Percentiles rank a stretch among this genome's conserved stretches.
Evolutionary conservation across 2,113 vertebrate species (phyloP).

Genomic region (Scatophagus argus): DNA sequence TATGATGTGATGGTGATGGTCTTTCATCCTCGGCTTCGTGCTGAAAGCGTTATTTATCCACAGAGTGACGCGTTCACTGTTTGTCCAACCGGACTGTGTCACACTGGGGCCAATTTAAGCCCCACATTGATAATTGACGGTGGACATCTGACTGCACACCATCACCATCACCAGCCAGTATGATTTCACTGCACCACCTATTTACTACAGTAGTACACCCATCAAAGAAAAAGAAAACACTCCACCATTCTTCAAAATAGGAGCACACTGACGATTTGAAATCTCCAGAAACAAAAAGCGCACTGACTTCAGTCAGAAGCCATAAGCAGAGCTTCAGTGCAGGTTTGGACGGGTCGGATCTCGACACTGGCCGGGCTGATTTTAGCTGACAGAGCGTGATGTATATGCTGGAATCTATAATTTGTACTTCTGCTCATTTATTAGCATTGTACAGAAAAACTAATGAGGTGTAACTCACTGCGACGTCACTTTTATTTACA

Average conservation of each 20-base stretch:
- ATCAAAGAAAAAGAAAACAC: neutral
- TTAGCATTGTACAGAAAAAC: conserved; percentile 87
- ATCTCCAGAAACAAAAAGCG: neutral
- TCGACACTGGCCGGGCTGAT: conserved; percentile 84
- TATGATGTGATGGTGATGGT: conserved; percentile 64
- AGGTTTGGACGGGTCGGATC: conserved; percentile 87
- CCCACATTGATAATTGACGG: conserved; percentile 45
- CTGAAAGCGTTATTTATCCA: conserved; percentile 58
- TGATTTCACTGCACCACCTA: conserved; percentile 13
- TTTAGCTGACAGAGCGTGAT: conserved; percentile 92
- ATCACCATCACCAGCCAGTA: neutral
- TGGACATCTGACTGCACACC: conserved; percentile 14
- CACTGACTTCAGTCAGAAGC: neutral
- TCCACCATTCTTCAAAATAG: neutral
- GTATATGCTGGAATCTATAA: conserved; percentile 88
- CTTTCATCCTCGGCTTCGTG: conserved; percentile 50
- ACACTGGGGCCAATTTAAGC: conserved; percentile 35
- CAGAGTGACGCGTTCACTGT: conserved; percentile 45
- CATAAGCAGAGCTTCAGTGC: conserved; percentile 21
- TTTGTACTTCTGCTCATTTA: conserved; percentile 93
- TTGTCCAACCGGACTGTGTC: conserved; percentile 46
- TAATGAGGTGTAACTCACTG: conserved; percentile 92
- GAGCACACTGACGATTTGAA: neutral
- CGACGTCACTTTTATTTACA: conserved; percentile 94
- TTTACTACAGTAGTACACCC: conserved; percentile 24